Evolutionary conservation across 2,888 invertebrate genomes (phyloP).

Genomic region (Neoscelio sp.): DNA sequence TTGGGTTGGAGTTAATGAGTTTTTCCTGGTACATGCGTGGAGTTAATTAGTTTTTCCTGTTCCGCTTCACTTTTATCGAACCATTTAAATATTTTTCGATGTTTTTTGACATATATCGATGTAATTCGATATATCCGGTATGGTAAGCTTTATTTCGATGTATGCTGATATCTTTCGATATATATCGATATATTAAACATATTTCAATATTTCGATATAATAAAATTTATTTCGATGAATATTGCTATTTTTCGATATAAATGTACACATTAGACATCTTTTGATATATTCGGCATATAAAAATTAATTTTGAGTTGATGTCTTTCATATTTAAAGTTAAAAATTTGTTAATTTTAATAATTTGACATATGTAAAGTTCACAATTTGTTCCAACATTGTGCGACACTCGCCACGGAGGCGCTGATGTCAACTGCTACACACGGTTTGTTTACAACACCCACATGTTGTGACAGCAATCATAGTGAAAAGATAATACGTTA

Average conservation of each 20-base stretch:
- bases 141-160: not conserved
- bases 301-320: no score
- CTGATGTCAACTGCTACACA: constrained; percentile 4
- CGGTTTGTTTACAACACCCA: not conserved
- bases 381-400: constrained; percentile 6
- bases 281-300: no score
- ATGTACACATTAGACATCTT: constrained; percentile 3
- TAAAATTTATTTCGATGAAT: constrained; percentile 1
- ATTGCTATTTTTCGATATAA: constrained; percentile 4
- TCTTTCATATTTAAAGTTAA: constrained; percentile 14
- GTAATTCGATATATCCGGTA: no score
- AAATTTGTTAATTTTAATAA: constrained; percentile 10
- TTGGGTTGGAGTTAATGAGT: constrained; percentile 26
- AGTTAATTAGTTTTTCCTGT: constrained; percentile 29
- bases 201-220: constrained; percentile 1
- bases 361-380: not conserved
- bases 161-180: not conserved
- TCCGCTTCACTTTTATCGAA: constrained; percentile 8
- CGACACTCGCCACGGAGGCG: constrained; percentile 17
- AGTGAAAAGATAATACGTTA: constrained; percentile 13
- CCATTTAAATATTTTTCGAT: constrained; percentile 15
- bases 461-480: constrained; percentile 10
- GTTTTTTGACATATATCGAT: no score
- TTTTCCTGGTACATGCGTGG: constrained; percentile 24
- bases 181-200: no score